A percentile compares a stretch with the other conserved stretches of the same genome.
Evolutionary conservation across 2,113 vertebrate species (phyloP).

Genomic region (Elephantulus edwardii): DNA sequence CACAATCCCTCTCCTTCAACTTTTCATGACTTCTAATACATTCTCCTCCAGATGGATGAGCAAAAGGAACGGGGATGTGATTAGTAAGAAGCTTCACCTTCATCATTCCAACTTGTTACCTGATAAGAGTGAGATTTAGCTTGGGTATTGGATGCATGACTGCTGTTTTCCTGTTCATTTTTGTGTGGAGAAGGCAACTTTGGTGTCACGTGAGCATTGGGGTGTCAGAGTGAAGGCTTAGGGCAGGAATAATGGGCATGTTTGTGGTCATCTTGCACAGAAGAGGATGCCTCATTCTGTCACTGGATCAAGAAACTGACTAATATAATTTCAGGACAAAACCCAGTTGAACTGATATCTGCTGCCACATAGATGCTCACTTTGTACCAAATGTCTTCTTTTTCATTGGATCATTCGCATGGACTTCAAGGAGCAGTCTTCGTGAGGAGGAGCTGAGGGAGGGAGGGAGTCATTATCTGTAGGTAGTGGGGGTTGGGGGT

Average conservation of each 20-base stretch:
- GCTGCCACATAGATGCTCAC: background rate
- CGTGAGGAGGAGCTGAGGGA: no score
- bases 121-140: background rate
- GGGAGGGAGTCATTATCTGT: background rate
- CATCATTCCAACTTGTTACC: background rate
- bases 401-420: background rate
- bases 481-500: no score
- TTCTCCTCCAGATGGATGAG: background rate
- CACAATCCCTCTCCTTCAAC: conserved; percentile 21
- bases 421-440: background rate
- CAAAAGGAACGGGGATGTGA: background rate
- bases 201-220: background rate
- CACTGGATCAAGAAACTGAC: background rate
- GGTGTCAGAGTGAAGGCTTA: background rate
- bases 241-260: background rate
- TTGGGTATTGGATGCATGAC: accelerated
- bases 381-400: background rate
- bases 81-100: background rate
- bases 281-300: background rate
- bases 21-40: background rate
- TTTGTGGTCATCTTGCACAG: background rate
- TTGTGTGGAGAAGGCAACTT: background rate
- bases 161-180: background rate
- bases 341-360: background rate
- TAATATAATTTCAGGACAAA: background rate